Evolutionary conservation across 2,888 invertebrate genomes (phyloP), one percentile per base, ranked within the genome.

Genomic region (Drosophila mercatorum): DNA sequence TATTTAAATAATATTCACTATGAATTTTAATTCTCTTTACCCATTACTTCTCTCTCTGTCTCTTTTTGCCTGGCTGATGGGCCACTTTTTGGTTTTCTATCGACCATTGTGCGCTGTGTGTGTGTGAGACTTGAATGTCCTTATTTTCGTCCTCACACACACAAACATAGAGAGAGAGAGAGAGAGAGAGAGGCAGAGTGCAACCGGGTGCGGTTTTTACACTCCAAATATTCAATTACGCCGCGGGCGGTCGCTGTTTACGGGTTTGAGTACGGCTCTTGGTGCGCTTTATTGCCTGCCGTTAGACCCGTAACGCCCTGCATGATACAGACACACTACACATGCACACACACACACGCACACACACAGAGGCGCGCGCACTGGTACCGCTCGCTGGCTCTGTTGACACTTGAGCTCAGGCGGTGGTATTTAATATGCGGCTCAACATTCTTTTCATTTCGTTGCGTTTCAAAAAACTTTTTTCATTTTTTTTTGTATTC

Each of bases 351-450:
- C 47, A 49, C 53, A 43, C 65, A 38, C 8, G 31, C 46, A 41
- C 12, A 60, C 36, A 55, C 17, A 40, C 38, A 34, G 41, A 55
- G 43, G 26, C 38, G 56, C 6, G 26, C 57, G 8, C 55, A 31
- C 34, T 51, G 17, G 62, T 38, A 63, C 66, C 70, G 67, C 71
- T 69, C 53, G 73, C 75, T 71, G 81, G 55, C 72, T 80, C 81
- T 90, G 90, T 90, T 91, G 90, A 88, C 89, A 90, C 89, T 90
- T 80, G 72, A 89, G 83, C 90, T 80, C 90, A 88, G 90, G 86
- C 85, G 89, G 90, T 89, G 91, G 91, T 81, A 91, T 90, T 90
- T 91, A 88, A 90, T 90, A 90, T 82, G 86, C 81, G 80, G 81
- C 80, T 80, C 81, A 83, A 78, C 79, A 78, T 82, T 78, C 82